phyloP scores from a whole-genome alignment of 2,113 vertebrate genomes.

The Bubo bubo region DNA sequence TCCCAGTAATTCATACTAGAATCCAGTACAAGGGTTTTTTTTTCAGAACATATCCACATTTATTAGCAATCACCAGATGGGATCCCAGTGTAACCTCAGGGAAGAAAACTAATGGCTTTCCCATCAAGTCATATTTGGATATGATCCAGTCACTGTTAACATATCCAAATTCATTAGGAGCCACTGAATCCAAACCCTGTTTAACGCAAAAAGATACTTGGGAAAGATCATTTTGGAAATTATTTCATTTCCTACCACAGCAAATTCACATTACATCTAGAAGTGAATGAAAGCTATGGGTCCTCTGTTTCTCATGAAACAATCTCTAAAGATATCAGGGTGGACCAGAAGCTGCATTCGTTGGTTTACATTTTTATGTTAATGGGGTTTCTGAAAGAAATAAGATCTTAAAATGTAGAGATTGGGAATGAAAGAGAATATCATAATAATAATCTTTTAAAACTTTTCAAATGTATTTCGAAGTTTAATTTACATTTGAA shows the following conservation, averaged over 20 bases:
- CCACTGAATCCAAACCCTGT: conserved; percentile 23
- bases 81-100: conserved; percentile 57
- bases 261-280: not conserved
- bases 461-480: not conserved
- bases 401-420: not conserved
- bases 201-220: conserved; percentile 11
- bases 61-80: conserved; percentile 66
- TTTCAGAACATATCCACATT: conserved; percentile 15
- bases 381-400: not conserved
- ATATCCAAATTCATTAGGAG: conserved; percentile 56
- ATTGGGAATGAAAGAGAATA: not conserved
- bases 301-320: not conserved
- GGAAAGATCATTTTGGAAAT: conserved; percentile 1
- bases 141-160: conserved; percentile 55
- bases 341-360: not conserved
- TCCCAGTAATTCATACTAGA: conserved; percentile 11
- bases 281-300: not conserved
- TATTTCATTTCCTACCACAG: conserved; percentile 22
- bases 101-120: conserved; percentile 65
- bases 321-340: not conserved
- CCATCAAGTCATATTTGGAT: conserved; percentile 66
- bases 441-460: not conserved
- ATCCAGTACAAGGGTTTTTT: not conserved
- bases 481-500: not conserved
- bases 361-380: not conserved